Evolutionary conservation across 2,888 invertebrate species (phyloP).

Genomic region (Drosophila kambysellisi): DNA sequence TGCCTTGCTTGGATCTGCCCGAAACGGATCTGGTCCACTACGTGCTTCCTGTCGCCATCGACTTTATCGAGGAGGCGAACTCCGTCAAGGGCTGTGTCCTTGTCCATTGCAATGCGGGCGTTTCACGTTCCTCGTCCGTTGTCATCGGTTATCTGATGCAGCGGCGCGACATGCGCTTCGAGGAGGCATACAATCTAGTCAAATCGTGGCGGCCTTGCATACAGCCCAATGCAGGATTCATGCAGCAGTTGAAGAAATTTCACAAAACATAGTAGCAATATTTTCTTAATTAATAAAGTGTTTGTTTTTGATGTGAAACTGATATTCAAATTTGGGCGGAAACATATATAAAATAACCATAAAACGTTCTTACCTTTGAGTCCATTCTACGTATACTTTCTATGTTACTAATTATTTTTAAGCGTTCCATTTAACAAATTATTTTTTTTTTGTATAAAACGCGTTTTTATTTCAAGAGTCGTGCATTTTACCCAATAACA

Average conservation of each 20-base stretch:
- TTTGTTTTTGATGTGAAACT: slow-evolving; percentile 11
- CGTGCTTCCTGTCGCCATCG: slow-evolving; percentile 87
- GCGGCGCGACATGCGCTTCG: slow-evolving; percentile 86
- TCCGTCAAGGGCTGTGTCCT: slow-evolving; percentile 87
- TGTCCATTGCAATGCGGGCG: slow-evolving; percentile 97
- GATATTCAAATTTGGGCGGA: neutral
- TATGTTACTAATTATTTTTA: neutral
- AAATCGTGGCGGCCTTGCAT: slow-evolving; percentile 89
- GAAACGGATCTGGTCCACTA: slow-evolving; percentile 87
- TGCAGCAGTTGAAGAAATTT: slow-evolving; percentile 86
- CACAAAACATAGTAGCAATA: slow-evolving; percentile 17
- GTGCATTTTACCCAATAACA: slow-evolving; percentile 8
- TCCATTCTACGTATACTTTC: neutral
- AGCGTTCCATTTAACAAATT: neutral
- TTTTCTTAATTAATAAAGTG: slow-evolving; percentile 10
- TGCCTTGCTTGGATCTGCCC: slow-evolving; percentile 91
- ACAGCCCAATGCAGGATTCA: slow-evolving; percentile 93
- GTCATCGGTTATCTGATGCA: slow-evolving; percentile 93
- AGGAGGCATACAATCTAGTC: slow-evolving; percentile 89
- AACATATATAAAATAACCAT: neutral
- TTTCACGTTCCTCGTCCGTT: slow-evolving; percentile 93
- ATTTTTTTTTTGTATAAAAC: too few species aligned
- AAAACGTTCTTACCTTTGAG: neutral
- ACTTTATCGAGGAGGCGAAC: slow-evolving; percentile 88
- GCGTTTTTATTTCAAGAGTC: too few species aligned